These are phyloP conservation scores for Netelia virgata DNA, from an alignment of 2,888 invertebrate genomes.

Conservation along the genomic window DNA sequence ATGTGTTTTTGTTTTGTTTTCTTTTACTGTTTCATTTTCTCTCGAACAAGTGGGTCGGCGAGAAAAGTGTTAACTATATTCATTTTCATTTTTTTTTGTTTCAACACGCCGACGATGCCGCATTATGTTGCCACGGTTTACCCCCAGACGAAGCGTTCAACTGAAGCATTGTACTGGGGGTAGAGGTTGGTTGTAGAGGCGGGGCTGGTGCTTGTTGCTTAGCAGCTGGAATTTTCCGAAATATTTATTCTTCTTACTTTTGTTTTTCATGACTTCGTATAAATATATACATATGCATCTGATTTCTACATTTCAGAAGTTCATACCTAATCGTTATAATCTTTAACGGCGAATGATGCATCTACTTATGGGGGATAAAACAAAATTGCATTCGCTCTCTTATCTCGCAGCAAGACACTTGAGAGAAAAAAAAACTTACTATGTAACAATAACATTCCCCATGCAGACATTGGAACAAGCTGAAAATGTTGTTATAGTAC, in stretches of 20 bases:
- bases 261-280: slow-evolving; percentile 29
- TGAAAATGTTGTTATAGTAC: slow-evolving; percentile 5
- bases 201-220: slow-evolving; percentile 84
- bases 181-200: slow-evolving; percentile 80
- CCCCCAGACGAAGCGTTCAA: slow-evolving; percentile 78
- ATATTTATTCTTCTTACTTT: slow-evolving; percentile 68
- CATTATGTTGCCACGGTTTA: slow-evolving; percentile 79
- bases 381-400: slow-evolving; percentile 18
- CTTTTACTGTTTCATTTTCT: slow-evolving; percentile 18
- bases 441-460: slow-evolving; percentile 50
- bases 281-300: slow-evolving; percentile 7
- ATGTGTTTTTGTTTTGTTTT: background rate
- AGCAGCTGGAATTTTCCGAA: slow-evolving; percentile 82
- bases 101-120: slow-evolving; percentile 79
- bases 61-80: slow-evolving; percentile 51
- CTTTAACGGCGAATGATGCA: slow-evolving; percentile 22
- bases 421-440: slow-evolving; percentile 11
- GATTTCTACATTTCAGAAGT: slow-evolving; percentile 20
- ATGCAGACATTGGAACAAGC: slow-evolving; percentile 44
- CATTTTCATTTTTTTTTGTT: slow-evolving; percentile 53
- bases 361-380: slow-evolving; percentile 15
- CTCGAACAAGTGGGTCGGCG: slow-evolving; percentile 44
- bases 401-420: slow-evolving; percentile 30
- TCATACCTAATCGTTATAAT: slow-evolving; percentile 27
- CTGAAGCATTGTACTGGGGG: slow-evolving; percentile 79